Evolutionary conservation across 1,140 invertebrate genomes (phyloP).

Genomic region (Anastatus disparis): DNA sequence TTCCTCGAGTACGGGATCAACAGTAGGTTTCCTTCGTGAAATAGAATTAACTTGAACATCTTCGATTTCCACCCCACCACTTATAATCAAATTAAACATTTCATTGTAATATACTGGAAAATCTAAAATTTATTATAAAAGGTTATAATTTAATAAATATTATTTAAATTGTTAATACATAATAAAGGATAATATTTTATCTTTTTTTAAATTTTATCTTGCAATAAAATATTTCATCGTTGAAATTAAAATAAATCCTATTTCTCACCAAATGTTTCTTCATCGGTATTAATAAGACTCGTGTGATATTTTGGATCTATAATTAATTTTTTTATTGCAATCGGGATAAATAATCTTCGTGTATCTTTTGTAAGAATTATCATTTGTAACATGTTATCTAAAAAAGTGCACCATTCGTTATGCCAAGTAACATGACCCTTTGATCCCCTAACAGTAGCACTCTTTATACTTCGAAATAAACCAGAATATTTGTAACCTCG

Average conservation of each 20-base stretch:
- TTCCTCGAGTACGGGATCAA: slow-evolving; percentile 77
- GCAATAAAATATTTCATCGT: too few species aligned
- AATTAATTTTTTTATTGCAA: slow-evolving; percentile 80
- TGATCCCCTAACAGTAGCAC: slow-evolving; percentile 63
- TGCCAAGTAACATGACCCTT: slow-evolving; percentile 73
- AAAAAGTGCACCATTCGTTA: slow-evolving; percentile 90
- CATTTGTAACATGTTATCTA: slow-evolving; percentile 96
- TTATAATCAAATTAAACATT: slow-evolving; percentile 61
- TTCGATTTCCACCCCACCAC: slow-evolving; percentile 86
- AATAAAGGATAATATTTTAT: too few species aligned
- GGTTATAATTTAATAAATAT: too few species aligned
- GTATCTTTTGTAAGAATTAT: slow-evolving; percentile 80
- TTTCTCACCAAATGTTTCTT: slow-evolving; percentile 54
- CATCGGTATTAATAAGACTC: slow-evolving; percentile 56
- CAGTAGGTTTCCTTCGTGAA: slow-evolving; percentile 72
- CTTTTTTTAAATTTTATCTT: too few species aligned
- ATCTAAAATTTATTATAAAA: too few species aligned
- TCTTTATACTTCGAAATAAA: too few species aligned
- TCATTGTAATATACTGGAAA: slow-evolving; percentile 66
- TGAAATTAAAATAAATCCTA: too few species aligned
- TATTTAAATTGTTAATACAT: too few species aligned
- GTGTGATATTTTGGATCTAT: slow-evolving; percentile 81
- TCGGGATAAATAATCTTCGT: slow-evolving; percentile 83
- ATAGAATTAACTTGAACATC: slow-evolving; percentile 86
- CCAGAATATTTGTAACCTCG: slow-evolving; percentile 92